These are phyloP conservation scores for Drosophila mimica DNA, from an alignment of 2,888 invertebrate genomes.

Conservation along the genomic window DNA sequence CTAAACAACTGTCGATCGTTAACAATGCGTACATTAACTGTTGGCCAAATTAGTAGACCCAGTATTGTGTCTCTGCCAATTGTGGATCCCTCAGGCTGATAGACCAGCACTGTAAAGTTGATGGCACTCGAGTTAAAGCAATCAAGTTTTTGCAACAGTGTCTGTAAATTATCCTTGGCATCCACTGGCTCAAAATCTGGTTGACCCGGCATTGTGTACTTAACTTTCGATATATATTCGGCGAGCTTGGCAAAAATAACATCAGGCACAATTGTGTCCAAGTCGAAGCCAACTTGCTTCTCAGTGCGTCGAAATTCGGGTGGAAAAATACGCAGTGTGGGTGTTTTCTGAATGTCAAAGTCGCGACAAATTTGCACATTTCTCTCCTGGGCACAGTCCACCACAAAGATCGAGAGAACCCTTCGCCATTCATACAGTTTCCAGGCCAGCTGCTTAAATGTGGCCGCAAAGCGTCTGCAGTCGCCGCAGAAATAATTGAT, in stretches of 20 bases:
- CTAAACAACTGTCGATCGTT: conserved; percentile 6
- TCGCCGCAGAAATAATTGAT: conserved; percentile 98
- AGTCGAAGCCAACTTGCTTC: conserved; percentile 17
- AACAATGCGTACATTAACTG: conserved; percentile 44
- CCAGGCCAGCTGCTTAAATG: conserved; percentile 43
- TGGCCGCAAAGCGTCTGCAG: conserved; percentile 94
- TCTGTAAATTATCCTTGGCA: neutral
- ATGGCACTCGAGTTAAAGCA: neutral
- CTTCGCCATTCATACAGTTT: conserved; percentile 41
- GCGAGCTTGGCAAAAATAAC: conserved; percentile 8
- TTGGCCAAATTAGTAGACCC: conserved; percentile 40
- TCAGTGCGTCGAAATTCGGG: conserved; percentile 23
- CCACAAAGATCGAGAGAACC: conserved; percentile 36
- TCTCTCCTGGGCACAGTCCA: conserved; percentile 59
- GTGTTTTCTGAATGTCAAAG: conserved; percentile 39
- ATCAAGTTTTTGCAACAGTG: neutral
- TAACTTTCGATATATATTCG: conserved; percentile 18
- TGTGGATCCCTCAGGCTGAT: conserved; percentile 40
- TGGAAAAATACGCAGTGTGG: conserved; percentile 43
- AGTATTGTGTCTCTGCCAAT: conserved; percentile 58
- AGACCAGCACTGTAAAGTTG: conserved; percentile 37
- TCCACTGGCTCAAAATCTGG: conserved; percentile 35
- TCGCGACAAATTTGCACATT: conserved; percentile 58
- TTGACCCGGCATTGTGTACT: conserved; percentile 3
- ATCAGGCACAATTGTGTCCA: conserved; percentile 16